phyloP scores from a whole-genome alignment of 2,797 vertebrate genomes.

The Rhinogobio ventralis region DNA sequence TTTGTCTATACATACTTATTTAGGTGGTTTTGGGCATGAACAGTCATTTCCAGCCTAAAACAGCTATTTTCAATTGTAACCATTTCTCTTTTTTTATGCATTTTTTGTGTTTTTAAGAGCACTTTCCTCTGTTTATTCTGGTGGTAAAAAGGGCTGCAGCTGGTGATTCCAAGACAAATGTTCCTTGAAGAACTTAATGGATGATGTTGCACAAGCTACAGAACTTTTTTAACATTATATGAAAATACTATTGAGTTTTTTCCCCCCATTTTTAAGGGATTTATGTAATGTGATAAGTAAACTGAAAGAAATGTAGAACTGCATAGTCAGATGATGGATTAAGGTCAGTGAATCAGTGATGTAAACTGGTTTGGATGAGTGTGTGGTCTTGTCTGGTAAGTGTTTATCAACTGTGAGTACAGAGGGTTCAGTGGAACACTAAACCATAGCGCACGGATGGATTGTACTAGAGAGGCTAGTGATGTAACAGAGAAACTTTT shows the following conservation, averaged over 20 bases:
- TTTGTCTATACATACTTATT: background rate
- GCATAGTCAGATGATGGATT: background rate
- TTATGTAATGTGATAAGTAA: background rate
- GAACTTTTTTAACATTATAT: background rate
- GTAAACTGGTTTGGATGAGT: slow-evolving; percentile 8
- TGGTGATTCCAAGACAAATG: slow-evolving; percentile 26
- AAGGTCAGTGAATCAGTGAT: background rate
- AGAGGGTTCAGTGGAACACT: slow-evolving; percentile 21
- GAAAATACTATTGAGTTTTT: background rate
- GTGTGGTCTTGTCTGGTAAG: slow-evolving; percentile 21
- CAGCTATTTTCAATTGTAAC: background rate
- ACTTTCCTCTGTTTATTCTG: slow-evolving; percentile 10
- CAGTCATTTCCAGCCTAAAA: background rate
- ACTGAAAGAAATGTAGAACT: background rate
- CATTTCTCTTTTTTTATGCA: background rate
- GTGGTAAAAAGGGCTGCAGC: slow-evolving; percentile 7
- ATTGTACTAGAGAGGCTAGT: slow-evolving; percentile 32
- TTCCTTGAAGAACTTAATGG: background rate
- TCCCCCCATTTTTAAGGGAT: background rate
- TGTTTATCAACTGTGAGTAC: slow-evolving; percentile 15
- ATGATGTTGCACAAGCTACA: slow-evolving; percentile 10
- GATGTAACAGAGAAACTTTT: slow-evolving; percentile 41
- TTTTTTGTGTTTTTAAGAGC: background rate
- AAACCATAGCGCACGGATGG: slow-evolving; percentile 9
- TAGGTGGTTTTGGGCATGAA: background rate